Evolutionary conservation across 2,113 vertebrate genomes (phyloP), one percentile per base, ranked within the genome.

Genomic region (Scartelaos histophorus): DNA sequence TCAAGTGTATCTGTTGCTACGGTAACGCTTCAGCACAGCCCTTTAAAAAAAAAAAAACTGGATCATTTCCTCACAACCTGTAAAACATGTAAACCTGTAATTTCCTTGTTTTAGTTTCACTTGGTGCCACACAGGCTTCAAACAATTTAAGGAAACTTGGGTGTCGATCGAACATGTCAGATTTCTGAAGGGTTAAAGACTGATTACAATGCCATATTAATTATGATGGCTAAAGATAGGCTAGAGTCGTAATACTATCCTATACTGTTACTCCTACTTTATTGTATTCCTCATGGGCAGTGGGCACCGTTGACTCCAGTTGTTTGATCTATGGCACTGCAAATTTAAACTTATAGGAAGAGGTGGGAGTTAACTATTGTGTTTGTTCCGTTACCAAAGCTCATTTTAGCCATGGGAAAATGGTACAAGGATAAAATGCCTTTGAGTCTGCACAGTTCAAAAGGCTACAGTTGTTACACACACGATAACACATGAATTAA

Each of bases 1-100:
- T 35, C 17, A 17, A 62, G 29, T 62, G 60, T 35, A 56, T 56
- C 13, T 60, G 81, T 84, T 71, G 17, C 82, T 74, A 73, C 78
- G 76, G 74, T 65, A 79, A 79, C 76, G 21, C 19, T 10, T 22
- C 11, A 76, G 24, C 49, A 66, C 0, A 67, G 57, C 35, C 34
- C 25, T 70, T 34, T 53, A 19, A n/a, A 29, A 75, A 22, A 47
- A 22, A 76, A 57, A 15, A 24, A 58, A 79, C 11, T 79, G 58
- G 73, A 61, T 76, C 73, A 70, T 49, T 72, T 70, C 38, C 47
- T 45, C 49, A 58, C 43, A 29, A 29, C 29, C 29, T 29, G 29
- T 29, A 29, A 29, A 29, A 2, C 29, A 25, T 15, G 62, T 72
- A 80, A 58, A 13, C n/a, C 74, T 74, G 64, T 34, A 0, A 66